phyloP scores from a whole-genome alignment of 2,888 invertebrate species.

The Diplazon laetatorius region DNA sequence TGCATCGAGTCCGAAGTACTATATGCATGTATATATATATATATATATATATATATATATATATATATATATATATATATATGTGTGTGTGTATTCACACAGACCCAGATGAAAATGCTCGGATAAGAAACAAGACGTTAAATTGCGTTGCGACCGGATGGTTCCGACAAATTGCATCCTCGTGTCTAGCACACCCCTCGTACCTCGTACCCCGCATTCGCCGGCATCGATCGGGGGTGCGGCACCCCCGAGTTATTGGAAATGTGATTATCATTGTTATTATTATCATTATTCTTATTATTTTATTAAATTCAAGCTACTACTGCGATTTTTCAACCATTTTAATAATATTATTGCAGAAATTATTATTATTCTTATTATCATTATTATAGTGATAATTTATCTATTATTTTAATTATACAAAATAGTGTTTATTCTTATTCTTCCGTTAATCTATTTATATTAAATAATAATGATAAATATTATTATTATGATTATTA shows the following conservation, averaged over 20 bases:
- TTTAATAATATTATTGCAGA: background rate
- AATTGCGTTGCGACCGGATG: slow-evolving; percentile 31
- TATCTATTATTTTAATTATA: too few relatives aligned
- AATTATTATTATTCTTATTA: background rate
- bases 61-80: slow-evolving; percentile 13
- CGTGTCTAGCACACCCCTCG: slow-evolving; percentile 15
- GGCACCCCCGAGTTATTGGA: background rate
- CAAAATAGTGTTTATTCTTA: background rate
- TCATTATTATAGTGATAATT: too few relatives aligned
- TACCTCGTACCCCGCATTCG: background rate
- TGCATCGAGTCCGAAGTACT: slow-evolving; percentile 3
- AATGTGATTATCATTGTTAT: background rate
- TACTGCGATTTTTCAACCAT: background rate
- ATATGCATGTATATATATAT: too few relatives aligned
- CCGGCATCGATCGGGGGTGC: slow-evolving; percentile 26
- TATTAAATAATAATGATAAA: too few relatives aligned
- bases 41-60: slow-evolving; percentile 5
- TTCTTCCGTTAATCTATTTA: too few relatives aligned
- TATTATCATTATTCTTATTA: too few relatives aligned
- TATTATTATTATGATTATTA: background rate
- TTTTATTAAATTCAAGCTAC: background rate
- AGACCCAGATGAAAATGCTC: slow-evolving; percentile 28
- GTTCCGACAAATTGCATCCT: slow-evolving; percentile 45
- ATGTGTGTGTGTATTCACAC: too few relatives aligned
- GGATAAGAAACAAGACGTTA: slow-evolving; percentile 41